Conservation (phyloP, 1,140 invertebrate species). For the Pseudomyrmex dendroicus region DNA sequence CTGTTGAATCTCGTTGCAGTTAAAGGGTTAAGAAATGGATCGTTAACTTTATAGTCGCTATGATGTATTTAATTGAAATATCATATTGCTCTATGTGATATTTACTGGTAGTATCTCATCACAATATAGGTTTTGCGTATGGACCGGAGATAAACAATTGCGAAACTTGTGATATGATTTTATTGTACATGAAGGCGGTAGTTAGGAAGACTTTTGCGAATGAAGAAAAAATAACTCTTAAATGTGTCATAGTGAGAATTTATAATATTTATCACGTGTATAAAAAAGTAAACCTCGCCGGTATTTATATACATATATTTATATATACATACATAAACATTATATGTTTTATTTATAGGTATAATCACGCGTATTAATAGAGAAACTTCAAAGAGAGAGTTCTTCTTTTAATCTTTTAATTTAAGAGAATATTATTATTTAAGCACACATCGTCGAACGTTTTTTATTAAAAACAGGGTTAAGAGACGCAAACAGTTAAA, state of each 20-base stretch:
- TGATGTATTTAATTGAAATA: constrained; percentile 66
- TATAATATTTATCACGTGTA: constrained; percentile 46
- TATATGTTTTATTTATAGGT: neutral
- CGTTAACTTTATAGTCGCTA: constrained; percentile 24
- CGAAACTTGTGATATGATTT: constrained; percentile 70
- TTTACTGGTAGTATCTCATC: constrained; percentile 68
- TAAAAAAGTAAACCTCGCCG: too few relatives aligned
- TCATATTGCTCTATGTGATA: constrained; percentile 73
- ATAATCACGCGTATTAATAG: neutral
- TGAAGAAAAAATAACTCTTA: constrained; percentile 45
- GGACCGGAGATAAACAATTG: constrained; percentile 43
- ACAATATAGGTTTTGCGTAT: constrained; percentile 53
- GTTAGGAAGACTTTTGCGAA: constrained; percentile 62
- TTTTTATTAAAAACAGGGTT: neutral
- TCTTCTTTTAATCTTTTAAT: neutral
- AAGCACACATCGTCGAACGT: neutral
- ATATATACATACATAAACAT: neutral
- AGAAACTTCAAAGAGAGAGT: neutral
- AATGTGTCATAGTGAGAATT: constrained; percentile 50
- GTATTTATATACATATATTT: neutral
- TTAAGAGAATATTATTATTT: constrained; percentile 6
- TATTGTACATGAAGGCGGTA: constrained; percentile 59
- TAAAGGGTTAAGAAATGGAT: neutral
- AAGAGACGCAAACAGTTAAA: constrained; percentile 5
- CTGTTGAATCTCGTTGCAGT: too few relatives aligned